Percentiles rank a stretch among this genome's conserved stretches.
phyloP scores from a whole-genome alignment of 2,888 invertebrate species.

The Stenurella melanura region DNA sequence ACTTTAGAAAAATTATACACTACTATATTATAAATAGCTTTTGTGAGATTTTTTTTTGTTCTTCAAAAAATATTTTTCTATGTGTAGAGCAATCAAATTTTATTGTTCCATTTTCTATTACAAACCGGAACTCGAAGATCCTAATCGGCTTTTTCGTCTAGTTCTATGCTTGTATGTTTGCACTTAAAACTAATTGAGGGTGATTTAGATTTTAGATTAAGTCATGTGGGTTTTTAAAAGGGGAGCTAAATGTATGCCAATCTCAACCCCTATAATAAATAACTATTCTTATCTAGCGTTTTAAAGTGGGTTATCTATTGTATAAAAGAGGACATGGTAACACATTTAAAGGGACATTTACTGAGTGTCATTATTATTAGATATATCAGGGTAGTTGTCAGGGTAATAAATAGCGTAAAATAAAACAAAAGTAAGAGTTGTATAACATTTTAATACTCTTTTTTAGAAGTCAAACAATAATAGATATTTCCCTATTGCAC shows the following conservation, averaged over 20 bases:
- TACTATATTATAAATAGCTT: too few species aligned
- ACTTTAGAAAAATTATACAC: too few species aligned
- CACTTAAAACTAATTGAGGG: not conserved
- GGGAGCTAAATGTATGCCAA: constrained; percentile 32
- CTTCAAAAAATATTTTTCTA: too few species aligned
- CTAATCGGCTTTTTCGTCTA: not conserved
- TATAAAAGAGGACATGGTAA: not conserved
- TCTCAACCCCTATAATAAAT: constrained; percentile 44
- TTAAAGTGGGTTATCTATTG: not conserved
- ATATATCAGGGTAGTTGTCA: not conserved
- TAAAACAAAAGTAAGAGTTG: not conserved
- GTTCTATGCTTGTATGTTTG: not conserved
- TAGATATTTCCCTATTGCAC: too few species aligned
- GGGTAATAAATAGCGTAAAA: not conserved
- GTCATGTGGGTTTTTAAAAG: constrained; percentile 42
- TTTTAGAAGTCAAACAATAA: too few species aligned
- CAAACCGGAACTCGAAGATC: not conserved
- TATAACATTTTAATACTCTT: too few species aligned
- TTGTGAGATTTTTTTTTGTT: too few species aligned
- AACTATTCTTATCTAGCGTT: constrained; percentile 9
- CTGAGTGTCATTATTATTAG: not conserved
- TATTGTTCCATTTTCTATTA: not conserved
- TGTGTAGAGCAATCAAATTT: too few species aligned
- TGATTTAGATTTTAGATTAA: constrained; percentile 16
- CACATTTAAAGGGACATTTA: not conserved